phyloP scores from a whole-genome alignment of 2,113 vertebrate species.

The Podarcis raffonei region DNA sequence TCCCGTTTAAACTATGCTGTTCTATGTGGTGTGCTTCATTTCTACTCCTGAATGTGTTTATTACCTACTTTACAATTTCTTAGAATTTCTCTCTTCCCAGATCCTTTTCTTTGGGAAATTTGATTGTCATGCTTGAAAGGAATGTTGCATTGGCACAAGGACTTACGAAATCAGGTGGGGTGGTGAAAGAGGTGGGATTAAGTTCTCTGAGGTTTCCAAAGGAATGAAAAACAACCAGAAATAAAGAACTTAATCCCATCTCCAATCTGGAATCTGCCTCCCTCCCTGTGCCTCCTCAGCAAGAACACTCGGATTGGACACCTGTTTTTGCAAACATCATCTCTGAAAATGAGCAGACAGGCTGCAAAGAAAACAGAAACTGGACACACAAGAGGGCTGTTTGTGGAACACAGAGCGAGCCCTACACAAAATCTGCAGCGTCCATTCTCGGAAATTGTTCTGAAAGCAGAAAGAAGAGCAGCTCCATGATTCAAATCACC shows the following conservation, averaged over 20 bases:
- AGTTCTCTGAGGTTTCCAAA: neutral
- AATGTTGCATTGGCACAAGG: neutral
- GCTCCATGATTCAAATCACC: neutral
- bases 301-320: constrained; percentile 41
- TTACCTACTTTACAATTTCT: neutral
- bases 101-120: neutral
- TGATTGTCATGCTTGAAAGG: neutral
- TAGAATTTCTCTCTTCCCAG: neutral
- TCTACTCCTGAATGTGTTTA: neutral
- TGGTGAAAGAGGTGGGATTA: constrained; percentile 14
- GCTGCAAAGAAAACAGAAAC: constrained; percentile 33
- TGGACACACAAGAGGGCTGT: neutral
- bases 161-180: neutral
- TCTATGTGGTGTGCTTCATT: neutral
- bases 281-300: neutral
- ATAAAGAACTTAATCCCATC: constrained; percentile 34
- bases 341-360: constrained; percentile 28
- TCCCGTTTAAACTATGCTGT: neutral
- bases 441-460: neutral
- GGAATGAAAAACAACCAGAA: neutral
- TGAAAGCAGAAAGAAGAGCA: neutral
- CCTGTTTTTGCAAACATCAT: constrained; percentile 47
- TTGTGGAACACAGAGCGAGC: constrained; percentile 18
- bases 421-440: neutral
- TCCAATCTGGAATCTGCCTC: constrained; percentile 39